These are phyloP conservation scores for Chrysotoxum bicinctum DNA, from an alignment of 2,888 invertebrate genomes.

Conservation along the genomic window DNA sequence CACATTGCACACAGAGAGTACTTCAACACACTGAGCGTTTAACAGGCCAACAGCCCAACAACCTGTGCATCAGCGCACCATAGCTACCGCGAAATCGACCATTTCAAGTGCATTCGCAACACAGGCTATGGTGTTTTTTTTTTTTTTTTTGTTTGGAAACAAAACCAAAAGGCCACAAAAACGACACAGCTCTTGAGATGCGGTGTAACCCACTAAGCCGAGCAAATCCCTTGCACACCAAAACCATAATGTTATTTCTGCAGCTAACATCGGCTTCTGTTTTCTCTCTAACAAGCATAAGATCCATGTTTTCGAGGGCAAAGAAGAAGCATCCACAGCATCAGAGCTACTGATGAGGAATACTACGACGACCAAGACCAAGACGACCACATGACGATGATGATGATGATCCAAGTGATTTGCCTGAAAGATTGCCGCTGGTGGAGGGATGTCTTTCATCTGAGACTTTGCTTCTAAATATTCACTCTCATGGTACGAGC, in stretches of 20 bases:
- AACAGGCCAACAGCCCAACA: constrained; percentile 39
- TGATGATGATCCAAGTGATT: constrained; percentile 71
- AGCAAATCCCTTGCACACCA: constrained; percentile 70
- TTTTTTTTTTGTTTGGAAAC: background rate
- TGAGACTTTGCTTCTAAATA: constrained; percentile 53
- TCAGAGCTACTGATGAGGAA: constrained; percentile 6
- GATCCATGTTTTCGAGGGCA: constrained; percentile 62
- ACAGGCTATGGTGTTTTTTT: constrained; percentile 18
- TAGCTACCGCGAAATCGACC: constrained; percentile 51
- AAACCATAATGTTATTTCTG: constrained; percentile 61
- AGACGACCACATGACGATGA: constrained; percentile 41
- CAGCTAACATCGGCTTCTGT: constrained; percentile 71
- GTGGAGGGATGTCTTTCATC: constrained; percentile 67
- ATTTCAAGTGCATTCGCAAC: constrained; percentile 62
- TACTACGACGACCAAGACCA: constrained; percentile 13
- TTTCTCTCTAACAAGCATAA: constrained; percentile 69
- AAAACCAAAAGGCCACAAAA: constrained; percentile 5
- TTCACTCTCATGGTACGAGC: constrained; percentile 40
- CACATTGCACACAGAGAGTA: constrained; percentile 2
- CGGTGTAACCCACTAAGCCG: constrained; percentile 68
- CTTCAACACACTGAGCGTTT: constrained; percentile 16
- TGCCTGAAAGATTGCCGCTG: constrained; percentile 70
- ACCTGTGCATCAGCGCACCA: constrained; percentile 39
- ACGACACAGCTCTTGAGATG: constrained; percentile 43
- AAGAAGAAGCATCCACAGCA: constrained; percentile 38